Evolutionary conservation across 1,140 invertebrate genomes (phyloP), one percentile per base, ranked within the genome.

Genomic region (Ctenoplectra terminalis): DNA sequence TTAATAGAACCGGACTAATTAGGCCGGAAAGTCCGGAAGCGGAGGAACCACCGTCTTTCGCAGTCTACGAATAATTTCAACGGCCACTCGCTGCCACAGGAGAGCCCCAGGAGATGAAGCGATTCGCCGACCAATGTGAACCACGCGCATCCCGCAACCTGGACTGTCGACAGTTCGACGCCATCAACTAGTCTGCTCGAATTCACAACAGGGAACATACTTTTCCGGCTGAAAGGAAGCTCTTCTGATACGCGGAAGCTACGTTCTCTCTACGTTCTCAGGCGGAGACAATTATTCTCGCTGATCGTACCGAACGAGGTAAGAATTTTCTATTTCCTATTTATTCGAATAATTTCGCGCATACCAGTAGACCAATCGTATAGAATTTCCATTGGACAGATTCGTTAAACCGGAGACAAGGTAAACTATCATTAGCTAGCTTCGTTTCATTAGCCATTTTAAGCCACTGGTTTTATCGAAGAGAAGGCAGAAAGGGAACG

Each of bases 1-100:
- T 90, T 93, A 92, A 92, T 92, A 90, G 90, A 90, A 89, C 83
- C 81, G 84, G 87, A 88, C 86, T 90, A 91, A 91, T 91, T 88
- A 88, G 83, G 80, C 83, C 76, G 87, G 87, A 83, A 87, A 87
- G 84, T 76, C 75, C 75, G 71, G 70, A 70, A 60, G 40, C 29
- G 64, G 43, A 2, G 70, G 73, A 70, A 83, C 71, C 71, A 63
- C 66, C 54, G 54, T 26, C 72, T 85, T 85, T 85, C 73, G 83
- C 60, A 66, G 60, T 31, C 17, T 61, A 83, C 75, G 71, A 82
- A 88, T 88, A 88, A 88, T 88, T 85, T 85, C 46, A 29, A 70
- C 66, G 66, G n/a, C 78, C 61, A 72, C 71, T 87, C 87, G 54
- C 78, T 87, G 71, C 60, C 82, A 20, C 72, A 88, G 87, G 83